phyloP scores from a whole-genome alignment of 2,888 invertebrate genomes.

The Ophion ventricosus region DNA sequence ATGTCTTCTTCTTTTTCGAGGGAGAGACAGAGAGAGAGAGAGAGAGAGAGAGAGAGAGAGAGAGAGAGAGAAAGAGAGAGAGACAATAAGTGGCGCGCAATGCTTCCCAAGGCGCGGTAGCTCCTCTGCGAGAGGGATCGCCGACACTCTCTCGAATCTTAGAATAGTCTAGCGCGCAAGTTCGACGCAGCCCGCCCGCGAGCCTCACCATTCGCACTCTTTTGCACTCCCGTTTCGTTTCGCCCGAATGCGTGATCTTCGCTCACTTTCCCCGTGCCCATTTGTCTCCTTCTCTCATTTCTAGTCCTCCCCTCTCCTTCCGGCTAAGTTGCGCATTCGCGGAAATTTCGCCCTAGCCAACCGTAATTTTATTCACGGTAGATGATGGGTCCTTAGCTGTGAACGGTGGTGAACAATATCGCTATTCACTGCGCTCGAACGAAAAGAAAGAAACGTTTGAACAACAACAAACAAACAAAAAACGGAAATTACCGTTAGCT shows the following conservation, averaged over 20 bases:
- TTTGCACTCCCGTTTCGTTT: conserved; percentile 49
- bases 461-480: not conserved
- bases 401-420: not conserved
- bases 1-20: not conserved
- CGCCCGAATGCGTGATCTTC: conserved; percentile 64
- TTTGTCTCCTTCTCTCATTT: conserved; percentile 58
- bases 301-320: conserved; percentile 60
- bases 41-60: not conserved
- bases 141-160: conserved; percentile 71
- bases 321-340: conserved; percentile 53
- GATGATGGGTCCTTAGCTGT: not conserved
- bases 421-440: not conserved
- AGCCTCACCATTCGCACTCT: conserved; percentile 62
- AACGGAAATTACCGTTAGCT: not conserved
- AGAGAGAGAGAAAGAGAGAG: conserved; percentile 21
- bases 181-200: not conserved
- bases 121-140: not conserved
- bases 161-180: conserved; percentile 78
- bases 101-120: conserved; percentile 19
- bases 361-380: conserved; percentile 23
- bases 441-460: not conserved
- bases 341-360: conserved; percentile 51
- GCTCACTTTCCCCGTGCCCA: conserved; percentile 63
- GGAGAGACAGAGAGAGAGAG: not conserved
- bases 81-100: conserved; percentile 63